Evolutionary conservation across 64 coral and sea anemone species (phyloP).

Genomic region (Dendronephthya gigantea): DNA sequence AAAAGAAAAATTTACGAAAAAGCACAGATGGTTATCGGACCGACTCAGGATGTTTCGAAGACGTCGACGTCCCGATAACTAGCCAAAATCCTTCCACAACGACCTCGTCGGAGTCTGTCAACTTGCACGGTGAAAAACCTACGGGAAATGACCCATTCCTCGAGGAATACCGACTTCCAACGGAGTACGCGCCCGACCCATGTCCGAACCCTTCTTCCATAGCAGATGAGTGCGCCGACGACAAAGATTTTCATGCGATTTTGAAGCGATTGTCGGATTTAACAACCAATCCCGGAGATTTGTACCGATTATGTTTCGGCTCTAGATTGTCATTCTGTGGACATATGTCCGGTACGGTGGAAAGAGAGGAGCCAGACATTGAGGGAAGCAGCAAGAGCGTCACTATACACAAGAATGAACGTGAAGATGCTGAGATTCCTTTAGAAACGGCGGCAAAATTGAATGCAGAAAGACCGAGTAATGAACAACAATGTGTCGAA

Average conservation of each 20-base stretch:
- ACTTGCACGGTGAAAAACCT: neutral
- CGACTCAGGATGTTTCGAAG: constrained; percentile 13
- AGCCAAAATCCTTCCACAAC: neutral
- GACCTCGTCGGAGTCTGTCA: neutral
- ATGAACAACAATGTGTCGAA: neutral
- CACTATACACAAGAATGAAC: neutral
- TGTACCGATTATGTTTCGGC: constrained; percentile 10
- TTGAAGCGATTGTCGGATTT: neutral
- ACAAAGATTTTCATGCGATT: neutral
- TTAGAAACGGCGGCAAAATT: neutral
- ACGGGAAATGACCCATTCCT: neutral
- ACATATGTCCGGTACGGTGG: neutral
- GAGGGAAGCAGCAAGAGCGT: neutral
- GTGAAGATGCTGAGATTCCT: neutral
- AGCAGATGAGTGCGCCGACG: neutral
- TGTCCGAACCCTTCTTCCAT: neutral
- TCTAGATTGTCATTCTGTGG: constrained; percentile 2
- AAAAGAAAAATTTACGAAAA: neutral
- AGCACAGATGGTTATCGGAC: neutral
- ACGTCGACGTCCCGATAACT: neutral
- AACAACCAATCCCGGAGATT: neutral
- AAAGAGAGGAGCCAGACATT: no score
- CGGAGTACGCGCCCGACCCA: neutral
- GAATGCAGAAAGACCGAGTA: neutral
- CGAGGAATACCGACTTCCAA: neutral